Evolutionary conservation across 2,797 vertebrate species (phyloP).

Genomic region (Thunnus albacares): DNA sequence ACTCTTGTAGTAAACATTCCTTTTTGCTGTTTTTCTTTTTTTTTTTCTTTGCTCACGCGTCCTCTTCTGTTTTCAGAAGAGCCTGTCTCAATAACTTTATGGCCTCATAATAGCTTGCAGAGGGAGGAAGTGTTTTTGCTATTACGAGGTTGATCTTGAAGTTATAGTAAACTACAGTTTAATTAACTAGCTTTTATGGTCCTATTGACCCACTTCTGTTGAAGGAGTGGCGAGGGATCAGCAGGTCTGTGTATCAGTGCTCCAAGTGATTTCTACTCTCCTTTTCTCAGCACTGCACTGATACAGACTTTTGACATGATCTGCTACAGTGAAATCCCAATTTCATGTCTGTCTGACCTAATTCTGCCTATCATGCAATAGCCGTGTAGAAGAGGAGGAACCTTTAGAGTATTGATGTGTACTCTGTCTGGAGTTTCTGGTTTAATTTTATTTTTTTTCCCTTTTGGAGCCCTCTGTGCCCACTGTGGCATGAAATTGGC

Average conservation of each 20-base stretch:
- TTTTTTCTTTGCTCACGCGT: conserved; percentile 46
- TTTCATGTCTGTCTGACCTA: conserved; percentile 55
- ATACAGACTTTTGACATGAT: conserved; percentile 28
- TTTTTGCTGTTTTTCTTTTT: conserved; percentile 51
- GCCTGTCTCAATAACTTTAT: conserved; percentile 25
- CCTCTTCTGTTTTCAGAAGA: conserved; percentile 56
- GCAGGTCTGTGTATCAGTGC: conserved; percentile 41
- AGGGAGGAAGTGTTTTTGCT: conserved; percentile 42
- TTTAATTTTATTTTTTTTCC: conserved; percentile 38
- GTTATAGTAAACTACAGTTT: conserved; percentile 47
- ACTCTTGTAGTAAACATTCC: conserved; percentile 84
- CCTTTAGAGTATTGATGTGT: conserved; percentile 38
- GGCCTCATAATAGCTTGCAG: conserved; percentile 37
- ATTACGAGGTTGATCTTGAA: conserved; percentile 32
- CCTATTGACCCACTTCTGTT: conserved; percentile 80
- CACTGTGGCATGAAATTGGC: conserved; percentile 73
- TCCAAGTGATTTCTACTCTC: conserved; percentile 39
- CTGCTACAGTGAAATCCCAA: conserved; percentile 36
- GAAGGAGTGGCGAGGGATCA: conserved; percentile 83
- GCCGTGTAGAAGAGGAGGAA: conserved; percentile 30
- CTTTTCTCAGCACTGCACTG: conserved; percentile 43
- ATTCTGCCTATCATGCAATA: conserved; percentile 47
- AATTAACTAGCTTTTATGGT: conserved; percentile 55
- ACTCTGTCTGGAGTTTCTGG: conserved; percentile 67
- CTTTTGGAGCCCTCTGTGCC: conserved; percentile 59